phyloP scores from a whole-genome alignment of 2,888 invertebrate genomes.

The Hirtodrosophila duncani region DNA sequence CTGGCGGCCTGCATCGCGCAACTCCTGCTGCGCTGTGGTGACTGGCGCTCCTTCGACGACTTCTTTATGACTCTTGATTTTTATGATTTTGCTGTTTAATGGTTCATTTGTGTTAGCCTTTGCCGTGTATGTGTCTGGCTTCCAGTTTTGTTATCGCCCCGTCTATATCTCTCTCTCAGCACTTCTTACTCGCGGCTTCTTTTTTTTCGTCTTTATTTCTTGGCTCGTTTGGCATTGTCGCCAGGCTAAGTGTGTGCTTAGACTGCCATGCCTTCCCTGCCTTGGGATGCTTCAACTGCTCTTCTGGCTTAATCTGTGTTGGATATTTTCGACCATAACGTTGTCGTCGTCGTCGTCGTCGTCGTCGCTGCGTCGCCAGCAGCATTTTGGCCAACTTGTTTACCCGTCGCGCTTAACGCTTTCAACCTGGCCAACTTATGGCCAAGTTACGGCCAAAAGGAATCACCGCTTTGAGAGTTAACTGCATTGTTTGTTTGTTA shows the following conservation, averaged over 20 bases:
- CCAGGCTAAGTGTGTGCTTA: constrained; percentile 8
- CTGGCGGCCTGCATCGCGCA: constrained; percentile 2
- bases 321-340: constrained; percentile 44
- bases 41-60: constrained; percentile 69
- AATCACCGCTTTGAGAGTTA: constrained; percentile 20
- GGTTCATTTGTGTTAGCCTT: constrained; percentile 66
- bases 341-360: constrained; percentile 25
- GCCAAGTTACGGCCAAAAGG: constrained; percentile 16
- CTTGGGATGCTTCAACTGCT: constrained; percentile 5
- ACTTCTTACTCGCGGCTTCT: constrained; percentile 8
- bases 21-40: too few species aligned
- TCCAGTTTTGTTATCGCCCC: constrained; percentile 54
- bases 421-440: constrained; percentile 36
- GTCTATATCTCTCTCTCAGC: constrained; percentile 46
- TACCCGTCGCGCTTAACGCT: constrained; percentile 24
- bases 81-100: constrained; percentile 75
- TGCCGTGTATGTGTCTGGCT: constrained; percentile 36
- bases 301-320: constrained; percentile 46
- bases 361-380: constrained; percentile 40
- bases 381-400: constrained; percentile 43
- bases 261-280: constrained; percentile 3
- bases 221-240: constrained; percentile 22
- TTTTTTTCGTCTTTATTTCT: constrained; percentile 1
- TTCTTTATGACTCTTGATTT: constrained; percentile 74
- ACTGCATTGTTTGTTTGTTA: constrained; percentile 46